Evolutionary conservation across 2,797 vertebrate species (phyloP).

Genomic region (Ataeniobius toweri): DNA sequence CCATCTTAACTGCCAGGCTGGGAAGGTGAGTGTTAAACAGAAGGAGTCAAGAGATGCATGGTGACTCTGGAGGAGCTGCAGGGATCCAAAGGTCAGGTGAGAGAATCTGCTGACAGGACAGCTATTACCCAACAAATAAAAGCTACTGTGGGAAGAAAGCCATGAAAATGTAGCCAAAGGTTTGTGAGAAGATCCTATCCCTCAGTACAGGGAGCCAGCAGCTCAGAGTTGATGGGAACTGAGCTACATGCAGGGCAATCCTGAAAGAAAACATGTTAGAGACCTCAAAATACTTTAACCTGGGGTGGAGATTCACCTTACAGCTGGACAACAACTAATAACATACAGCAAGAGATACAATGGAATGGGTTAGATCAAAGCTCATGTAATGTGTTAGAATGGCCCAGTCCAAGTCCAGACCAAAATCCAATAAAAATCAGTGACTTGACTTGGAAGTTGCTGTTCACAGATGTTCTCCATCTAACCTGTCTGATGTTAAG

Average conservation of each 20-base stretch:
- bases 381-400: not conserved
- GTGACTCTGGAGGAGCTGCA: not conserved
- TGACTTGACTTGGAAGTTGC: not conserved
- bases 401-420: not conserved
- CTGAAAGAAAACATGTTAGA: not conserved
- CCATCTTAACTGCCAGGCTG: not conserved
- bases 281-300: too few relatives aligned
- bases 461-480: too few relatives aligned
- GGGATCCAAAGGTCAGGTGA: not conserved
- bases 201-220: too few relatives aligned
- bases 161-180: not conserved
- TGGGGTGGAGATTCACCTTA: too few relatives aligned
- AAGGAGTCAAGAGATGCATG: not conserved
- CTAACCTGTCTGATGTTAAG: too few relatives aligned
- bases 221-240: not conserved
- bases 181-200: not conserved
- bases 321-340: not conserved
- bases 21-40: not conserved
- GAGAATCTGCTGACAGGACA: not conserved
- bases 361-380: not conserved
- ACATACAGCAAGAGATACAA: not conserved
- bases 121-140: not conserved
- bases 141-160: not conserved
- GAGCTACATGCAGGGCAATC: not conserved
- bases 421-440: not conserved